Percentiles rank a stretch among this genome's conserved stretches.
phyloP scores from a whole-genome alignment of 2,888 invertebrate species.

The Dasypolia templi region DNA sequence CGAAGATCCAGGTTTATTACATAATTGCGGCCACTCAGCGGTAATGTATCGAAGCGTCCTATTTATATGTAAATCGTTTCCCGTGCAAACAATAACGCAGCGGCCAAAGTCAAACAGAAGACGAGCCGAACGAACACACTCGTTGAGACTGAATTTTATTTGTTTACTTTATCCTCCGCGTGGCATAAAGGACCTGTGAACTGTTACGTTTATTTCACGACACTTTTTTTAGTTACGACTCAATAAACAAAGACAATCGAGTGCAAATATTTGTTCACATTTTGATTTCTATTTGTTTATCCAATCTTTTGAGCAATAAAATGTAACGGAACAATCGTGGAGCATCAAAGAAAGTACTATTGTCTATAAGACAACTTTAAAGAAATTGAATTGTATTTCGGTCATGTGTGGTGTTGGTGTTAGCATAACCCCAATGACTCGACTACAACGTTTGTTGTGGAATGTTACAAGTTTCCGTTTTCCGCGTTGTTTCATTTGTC shows the following conservation, averaged over 20 bases:
- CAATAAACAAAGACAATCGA: constrained; percentile 86
- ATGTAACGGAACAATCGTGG: constrained; percentile 43
- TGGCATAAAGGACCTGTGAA: constrained; percentile 84
- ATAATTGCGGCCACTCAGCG: constrained; percentile 36
- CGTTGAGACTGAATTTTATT: constrained; percentile 82
- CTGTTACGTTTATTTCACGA: constrained; percentile 81
- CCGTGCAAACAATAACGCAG: constrained; percentile 60
- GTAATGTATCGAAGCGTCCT: constrained; percentile 31
- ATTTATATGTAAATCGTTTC: constrained; percentile 53
- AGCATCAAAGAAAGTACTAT: constrained; percentile 34
- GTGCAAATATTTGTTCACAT: constrained; percentile 83
- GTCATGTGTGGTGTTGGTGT: constrained; percentile 38
- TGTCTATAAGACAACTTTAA: constrained; percentile 41
- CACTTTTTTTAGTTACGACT: constrained; percentile 85
- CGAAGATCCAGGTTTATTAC: constrained; percentile 48
- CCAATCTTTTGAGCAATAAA: constrained; percentile 61
- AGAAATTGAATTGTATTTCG: constrained; percentile 47
- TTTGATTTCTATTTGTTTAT: constrained; percentile 74
- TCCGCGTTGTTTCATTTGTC: constrained; percentile 69
- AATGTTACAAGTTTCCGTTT: constrained; percentile 64
- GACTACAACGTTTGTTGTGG: constrained; percentile 60
- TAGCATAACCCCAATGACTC: constrained; percentile 46
- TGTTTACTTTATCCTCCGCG: constrained; percentile 81
- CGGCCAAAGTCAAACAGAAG: constrained; percentile 49
- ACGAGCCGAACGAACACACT: constrained; percentile 61